Evolutionary conservation across 2,888 invertebrate species (phyloP), one percentile per base, ranked within the genome.

Genomic region (Hoplodrina ambigua): DNA sequence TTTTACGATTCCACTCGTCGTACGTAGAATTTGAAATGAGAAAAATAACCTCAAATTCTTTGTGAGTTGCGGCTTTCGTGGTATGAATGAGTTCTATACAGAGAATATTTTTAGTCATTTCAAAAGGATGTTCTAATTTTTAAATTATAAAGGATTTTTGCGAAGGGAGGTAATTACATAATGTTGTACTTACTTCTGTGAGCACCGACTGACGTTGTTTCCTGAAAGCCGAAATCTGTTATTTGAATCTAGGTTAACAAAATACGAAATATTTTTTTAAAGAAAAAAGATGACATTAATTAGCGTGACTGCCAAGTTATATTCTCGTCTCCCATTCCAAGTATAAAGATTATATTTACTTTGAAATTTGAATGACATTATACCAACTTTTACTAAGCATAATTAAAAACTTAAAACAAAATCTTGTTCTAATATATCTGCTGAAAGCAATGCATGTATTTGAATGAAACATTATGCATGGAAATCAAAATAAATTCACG

Each of bases 1-100:
- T 95, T 96, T 96, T 95, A 95, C 95, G 95, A 95, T 95, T 94
- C 93, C 88, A 91, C 91, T 92, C 93, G 90, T 92, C 92, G 83
- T 90, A 92, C 92, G 85, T 89, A 92, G 94, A 94, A 94, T 94
- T 94, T 94, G 91, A 93, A 95, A 94, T 94, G 94, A 94, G 94
- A 94, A 93, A 94, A 93, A 94, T 94, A 94, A 92, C 92, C 93
- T 91, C 89, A 89, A 92, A 93, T 92, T 93, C 91, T 92, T 92
- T 92, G 89, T 91, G 90, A 91, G 89, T 88, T 84, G 88, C 87
- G 87, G 88, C 85, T 88, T 89, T 88, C 89, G 89, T 88, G 90
- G 89, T 90, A 87, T 90, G 93, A 93, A 94, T 91, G 90, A 91
- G 91, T 90, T 89, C 84, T 88, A 87, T 87, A 86, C 84, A 83